A percentile compares a stretch with the other conserved stretches of the same genome.
These are phyloP conservation scores for Lerista edwardsae DNA, from an alignment of 2,797 vertebrate species.

Conservation along the genomic window DNA sequence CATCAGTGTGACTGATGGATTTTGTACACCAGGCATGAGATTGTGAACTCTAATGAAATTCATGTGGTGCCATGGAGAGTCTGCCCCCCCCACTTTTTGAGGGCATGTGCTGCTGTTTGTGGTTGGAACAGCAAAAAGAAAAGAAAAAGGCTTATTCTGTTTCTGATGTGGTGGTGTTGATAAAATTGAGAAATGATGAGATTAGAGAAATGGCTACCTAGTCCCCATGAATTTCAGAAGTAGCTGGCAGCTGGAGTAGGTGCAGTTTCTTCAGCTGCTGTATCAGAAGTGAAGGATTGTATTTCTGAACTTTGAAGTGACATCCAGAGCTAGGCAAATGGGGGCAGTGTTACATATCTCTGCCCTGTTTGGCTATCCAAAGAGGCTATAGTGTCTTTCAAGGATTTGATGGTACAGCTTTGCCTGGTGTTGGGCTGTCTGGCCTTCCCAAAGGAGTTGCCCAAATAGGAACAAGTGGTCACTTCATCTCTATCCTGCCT, in stretches of 20 bases:
- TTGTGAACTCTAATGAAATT: slow-evolving; percentile 28
- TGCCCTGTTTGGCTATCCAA: not conserved
- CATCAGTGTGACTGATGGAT: slow-evolving; percentile 23
- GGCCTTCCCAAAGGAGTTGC: not conserved
- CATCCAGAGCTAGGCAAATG: not conserved
- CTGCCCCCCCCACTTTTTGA: not conserved
- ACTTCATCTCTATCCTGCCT: not conserved
- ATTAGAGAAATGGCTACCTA: not conserved
- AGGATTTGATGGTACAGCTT: not conserved
- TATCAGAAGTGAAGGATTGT: not conserved
- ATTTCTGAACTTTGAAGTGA: not conserved
- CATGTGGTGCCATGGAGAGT: not conserved
- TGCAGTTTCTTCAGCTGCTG: not conserved
- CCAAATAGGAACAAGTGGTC: too few relatives aligned
- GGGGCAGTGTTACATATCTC: not conserved
- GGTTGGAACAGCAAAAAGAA: not conserved
- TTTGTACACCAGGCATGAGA: slow-evolving; percentile 21
- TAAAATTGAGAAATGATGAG: not conserved
- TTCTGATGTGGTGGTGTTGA: not conserved
- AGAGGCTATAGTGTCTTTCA: not conserved
- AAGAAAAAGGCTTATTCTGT: not conserved
- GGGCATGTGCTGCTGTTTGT: not conserved
- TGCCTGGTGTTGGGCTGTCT: not conserved
- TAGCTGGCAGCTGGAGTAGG: not conserved
- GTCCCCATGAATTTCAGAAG: not conserved